Evolutionary conservation across 2,888 invertebrate species (phyloP), one percentile per base, ranked within the genome.

Genomic region (Parnassius smintheus): DNA sequence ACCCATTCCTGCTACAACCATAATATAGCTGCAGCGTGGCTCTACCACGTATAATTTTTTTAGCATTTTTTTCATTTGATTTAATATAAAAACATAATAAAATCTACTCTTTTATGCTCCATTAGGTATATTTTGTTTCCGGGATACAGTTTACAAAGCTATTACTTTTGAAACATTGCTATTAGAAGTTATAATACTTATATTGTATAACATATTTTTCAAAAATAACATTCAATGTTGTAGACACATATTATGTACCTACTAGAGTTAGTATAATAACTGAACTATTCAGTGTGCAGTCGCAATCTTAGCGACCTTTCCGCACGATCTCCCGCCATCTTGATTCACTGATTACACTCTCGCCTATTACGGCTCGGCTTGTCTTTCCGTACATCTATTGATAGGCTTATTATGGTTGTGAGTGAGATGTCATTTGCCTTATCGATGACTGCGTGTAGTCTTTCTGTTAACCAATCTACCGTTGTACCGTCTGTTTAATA

Each of bases 231-330:
- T 48, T 9, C 12, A 8, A 51, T 52, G 12, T 44, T 51, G 25
- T 49, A 22, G 57, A 49, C 25, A 57, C 49, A 50, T 42, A 58
- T 11, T 42, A 58, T 11, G 9, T 25, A 13, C n/a, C n/a, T n/a
- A n/a, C 49, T 56, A 51, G 45, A 56, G 49, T 54, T 44, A 49
- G 58, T 57, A 62, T 58, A 58, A 59, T 55, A 45, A 42, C 49
- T 44, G n/a, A 49, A 42, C 51, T 13, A 9, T 56, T 51, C 58
- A 50, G 44, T 49, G 13, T 56, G 56, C 58, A 50, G 44, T 49
- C 35, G 35, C 54, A 60, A 54, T 60, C 56, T 61, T 25, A 2
- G 56, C 56, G 64, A 64, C 64, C 64, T 64, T 64, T 64, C 64
- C 53, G 56, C 60, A 53, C 56, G 60, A 60, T 56, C 64, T 64